These are phyloP conservation scores for Nestor notabilis DNA, from an alignment of 2,113 vertebrate species.

Conservation along the genomic window DNA sequence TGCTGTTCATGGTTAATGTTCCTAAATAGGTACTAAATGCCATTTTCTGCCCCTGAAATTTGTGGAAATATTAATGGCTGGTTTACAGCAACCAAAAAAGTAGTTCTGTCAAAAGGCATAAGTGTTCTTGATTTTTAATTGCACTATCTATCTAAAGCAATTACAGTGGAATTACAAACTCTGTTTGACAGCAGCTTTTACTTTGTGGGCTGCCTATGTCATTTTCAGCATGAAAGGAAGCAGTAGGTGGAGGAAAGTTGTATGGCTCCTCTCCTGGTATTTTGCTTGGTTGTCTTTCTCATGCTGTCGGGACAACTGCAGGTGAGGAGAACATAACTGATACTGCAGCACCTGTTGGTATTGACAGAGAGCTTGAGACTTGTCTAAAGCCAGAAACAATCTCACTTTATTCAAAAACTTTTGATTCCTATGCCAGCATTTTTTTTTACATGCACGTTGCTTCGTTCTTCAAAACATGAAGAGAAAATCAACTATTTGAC, in stretches of 20 bases:
- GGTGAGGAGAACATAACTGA: neutral
- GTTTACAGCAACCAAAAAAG: neutral
- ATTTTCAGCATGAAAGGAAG: neutral
- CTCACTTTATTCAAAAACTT: neutral
- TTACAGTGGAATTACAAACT: neutral
- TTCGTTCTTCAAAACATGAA: neutral
- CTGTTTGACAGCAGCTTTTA: neutral
- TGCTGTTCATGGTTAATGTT: neutral
- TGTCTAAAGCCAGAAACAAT: neutral
- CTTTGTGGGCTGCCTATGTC: neutral
- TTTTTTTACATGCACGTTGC: neutral
- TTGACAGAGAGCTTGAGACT: neutral
- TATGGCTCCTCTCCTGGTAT: neutral
- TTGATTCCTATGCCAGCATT: neutral
- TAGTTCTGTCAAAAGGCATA: neutral
- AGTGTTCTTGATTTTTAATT: neutral
- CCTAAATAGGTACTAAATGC: neutral
- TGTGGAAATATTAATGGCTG: neutral
- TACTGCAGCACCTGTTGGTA: neutral
- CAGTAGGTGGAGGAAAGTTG: neutral
- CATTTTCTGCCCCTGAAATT: neutral
- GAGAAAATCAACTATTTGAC: neutral
- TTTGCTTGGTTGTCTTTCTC: neutral
- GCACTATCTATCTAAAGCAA: neutral
- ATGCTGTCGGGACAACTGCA: neutral